Evolutionary conservation across 2,113 vertebrate species (phyloP).

Genomic region (Sphyrna mokarran): DNA sequence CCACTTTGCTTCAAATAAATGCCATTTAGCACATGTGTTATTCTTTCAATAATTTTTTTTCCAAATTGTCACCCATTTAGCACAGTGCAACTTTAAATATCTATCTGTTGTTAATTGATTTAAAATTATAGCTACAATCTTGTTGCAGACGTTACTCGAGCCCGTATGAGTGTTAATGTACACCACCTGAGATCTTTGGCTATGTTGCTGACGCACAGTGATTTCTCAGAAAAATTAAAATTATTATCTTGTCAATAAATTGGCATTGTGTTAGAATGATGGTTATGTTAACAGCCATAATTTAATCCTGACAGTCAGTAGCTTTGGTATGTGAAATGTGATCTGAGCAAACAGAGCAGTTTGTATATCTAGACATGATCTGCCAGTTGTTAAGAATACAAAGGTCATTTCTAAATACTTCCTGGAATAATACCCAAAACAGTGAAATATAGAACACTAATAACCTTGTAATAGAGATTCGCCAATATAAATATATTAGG

Average conservation of each 20-base stretch:
- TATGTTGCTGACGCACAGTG: conserved; percentile 26
- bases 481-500: neutral
- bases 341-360: conserved; percentile 64
- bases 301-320: conserved; percentile 57
- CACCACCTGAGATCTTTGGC: neutral
- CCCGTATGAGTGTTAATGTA: neutral
- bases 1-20: neutral
- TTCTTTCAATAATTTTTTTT: neutral
- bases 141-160: neutral
- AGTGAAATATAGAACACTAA: conserved; percentile 13
- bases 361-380: conserved; percentile 50
- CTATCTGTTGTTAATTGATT: neutral
- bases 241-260: conserved; percentile 57
- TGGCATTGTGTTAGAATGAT: conserved; percentile 57
- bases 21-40: neutral
- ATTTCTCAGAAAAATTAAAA: conserved; percentile 47
- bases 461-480: neutral
- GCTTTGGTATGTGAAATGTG: conserved; percentile 53
- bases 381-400: conserved; percentile 53
- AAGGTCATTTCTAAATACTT: conserved; percentile 62
- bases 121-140: neutral
- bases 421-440: conserved; percentile 55
- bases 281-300: conserved; percentile 44
- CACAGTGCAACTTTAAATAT: neutral
- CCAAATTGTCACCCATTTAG: neutral